Percentiles rank a stretch among this genome's conserved stretches.
These are phyloP conservation scores for Melospiza georgiana DNA, from an alignment of 2,113 vertebrate species.

Conservation along the genomic window DNA sequence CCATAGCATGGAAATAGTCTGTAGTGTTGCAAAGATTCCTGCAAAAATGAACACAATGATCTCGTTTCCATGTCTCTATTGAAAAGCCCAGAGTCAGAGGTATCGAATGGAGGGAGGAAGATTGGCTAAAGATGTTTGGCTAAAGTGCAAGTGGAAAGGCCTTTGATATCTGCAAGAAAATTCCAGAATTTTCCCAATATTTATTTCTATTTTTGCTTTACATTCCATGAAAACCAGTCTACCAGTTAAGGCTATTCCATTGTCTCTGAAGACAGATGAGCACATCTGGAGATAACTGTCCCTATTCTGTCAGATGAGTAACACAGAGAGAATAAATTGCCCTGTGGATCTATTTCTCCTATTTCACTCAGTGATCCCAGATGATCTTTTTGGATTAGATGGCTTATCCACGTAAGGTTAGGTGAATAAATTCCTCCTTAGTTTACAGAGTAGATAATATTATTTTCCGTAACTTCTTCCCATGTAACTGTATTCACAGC, in stretches of 20 bases:
- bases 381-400: neutral
- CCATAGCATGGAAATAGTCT: neutral
- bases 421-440: neutral
- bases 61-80: neutral
- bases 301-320: neutral
- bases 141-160: neutral
- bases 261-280: neutral
- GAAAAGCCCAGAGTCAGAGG: neutral
- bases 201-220: neutral
- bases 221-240: neutral
- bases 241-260: neutral
- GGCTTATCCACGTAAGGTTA: neutral
- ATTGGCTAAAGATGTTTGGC: neutral
- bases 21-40: neutral
- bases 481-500: neutral
- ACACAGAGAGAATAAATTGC: neutral
- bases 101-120: neutral
- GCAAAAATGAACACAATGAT: neutral
- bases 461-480: neutral
- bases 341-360: neutral
- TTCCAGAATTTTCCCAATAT: neutral
- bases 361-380: neutral
- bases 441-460: slow-evolving; percentile 8
- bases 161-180: neutral
- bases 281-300: neutral